phyloP scores from a whole-genome alignment of 2,113 vertebrate genomes.

The Nothocercus julius region DNA sequence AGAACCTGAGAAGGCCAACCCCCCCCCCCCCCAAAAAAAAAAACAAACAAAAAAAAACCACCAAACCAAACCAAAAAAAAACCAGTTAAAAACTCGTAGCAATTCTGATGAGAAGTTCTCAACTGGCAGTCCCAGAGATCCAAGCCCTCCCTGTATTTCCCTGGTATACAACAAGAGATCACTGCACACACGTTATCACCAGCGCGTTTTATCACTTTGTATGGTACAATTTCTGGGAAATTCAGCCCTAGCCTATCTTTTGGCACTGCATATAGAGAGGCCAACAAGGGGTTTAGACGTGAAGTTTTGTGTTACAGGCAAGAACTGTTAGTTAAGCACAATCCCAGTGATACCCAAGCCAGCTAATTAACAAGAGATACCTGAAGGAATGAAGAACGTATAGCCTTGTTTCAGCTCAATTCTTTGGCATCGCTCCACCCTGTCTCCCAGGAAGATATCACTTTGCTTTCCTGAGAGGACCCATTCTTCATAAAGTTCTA shows the following conservation, averaged over 20 bases:
- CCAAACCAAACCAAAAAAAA: neutral
- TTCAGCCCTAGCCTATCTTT: neutral
- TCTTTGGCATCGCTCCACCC: slow-evolving; percentile 93
- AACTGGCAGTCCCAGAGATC: neutral
- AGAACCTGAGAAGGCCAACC: too few relatives aligned
- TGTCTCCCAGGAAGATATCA: slow-evolving; percentile 95
- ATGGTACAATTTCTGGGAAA: neutral
- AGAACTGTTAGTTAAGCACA: neutral
- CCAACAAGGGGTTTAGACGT: neutral
- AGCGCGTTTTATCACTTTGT: neutral
- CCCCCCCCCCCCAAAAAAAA: too few relatives aligned
- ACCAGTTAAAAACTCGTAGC: neutral
- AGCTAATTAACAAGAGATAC: slow-evolving; percentile 65
- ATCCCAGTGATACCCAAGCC: neutral
- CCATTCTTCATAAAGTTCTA: slow-evolving; percentile 97
- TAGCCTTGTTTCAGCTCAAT: slow-evolving; percentile 94
- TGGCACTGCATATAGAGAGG: neutral
- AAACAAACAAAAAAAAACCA: neutral
- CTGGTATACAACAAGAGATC: neutral
- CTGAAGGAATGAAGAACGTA: slow-evolving; percentile 98
- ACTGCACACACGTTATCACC: neutral
- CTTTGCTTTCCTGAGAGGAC: slow-evolving; percentile 97
- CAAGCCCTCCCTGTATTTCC: neutral
- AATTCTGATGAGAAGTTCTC: neutral
- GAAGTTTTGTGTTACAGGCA: neutral